Conservation (phyloP, 2,888 invertebrate genomes). For the Lamellibrachia columna region DNA sequence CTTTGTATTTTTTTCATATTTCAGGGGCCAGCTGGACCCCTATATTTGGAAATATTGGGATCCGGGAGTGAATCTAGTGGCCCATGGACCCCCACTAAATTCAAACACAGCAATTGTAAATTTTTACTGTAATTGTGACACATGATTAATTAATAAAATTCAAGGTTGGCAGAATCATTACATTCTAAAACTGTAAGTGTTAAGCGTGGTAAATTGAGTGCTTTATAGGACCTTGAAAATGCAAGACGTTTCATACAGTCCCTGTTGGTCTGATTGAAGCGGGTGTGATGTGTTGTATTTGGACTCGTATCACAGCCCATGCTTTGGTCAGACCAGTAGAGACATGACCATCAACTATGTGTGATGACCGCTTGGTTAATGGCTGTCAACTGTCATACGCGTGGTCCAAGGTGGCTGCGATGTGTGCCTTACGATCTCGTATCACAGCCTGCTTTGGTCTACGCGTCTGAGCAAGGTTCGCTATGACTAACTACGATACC, state of each 20-base stretch:
- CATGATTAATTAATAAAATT: no score
- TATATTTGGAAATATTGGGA: no score
- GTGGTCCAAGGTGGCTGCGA: background rate
- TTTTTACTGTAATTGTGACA: no score
- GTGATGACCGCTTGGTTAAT: background rate
- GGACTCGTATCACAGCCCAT: background rate
- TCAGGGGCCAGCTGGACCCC: no score
- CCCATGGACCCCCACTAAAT: no score
- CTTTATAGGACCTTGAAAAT: no score
- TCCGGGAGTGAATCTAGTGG: no score
- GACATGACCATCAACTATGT: background rate
- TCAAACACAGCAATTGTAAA: no score
- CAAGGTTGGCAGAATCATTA: no score
- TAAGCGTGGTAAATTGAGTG: no score
- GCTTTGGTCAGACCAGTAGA: background rate
- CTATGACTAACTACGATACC: background rate
- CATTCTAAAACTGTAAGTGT: no score
- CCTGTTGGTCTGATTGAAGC: background rate
- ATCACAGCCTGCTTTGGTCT: slow-evolving; percentile 16
- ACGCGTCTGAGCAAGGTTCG: background rate
- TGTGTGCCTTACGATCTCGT: background rate
- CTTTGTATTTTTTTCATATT: no score
- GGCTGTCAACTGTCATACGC: background rate
- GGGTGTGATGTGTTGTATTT: background rate
- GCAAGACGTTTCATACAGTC: background rate